Conservation (phyloP, 35 echinoderm and acorn worm species). For the Hemicentrotus pulcherrimus region DNA sequence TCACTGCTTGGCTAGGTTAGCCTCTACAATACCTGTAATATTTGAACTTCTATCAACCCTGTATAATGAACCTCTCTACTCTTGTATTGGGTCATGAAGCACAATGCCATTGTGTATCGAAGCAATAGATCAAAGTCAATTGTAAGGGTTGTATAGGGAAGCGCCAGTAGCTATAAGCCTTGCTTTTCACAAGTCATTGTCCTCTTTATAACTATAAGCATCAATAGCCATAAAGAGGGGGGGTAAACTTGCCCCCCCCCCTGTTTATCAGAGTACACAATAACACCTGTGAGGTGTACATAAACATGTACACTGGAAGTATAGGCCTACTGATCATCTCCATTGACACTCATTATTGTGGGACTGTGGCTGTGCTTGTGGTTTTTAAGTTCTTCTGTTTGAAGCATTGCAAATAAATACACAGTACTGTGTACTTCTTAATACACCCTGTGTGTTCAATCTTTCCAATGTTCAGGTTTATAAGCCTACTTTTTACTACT, state of each 20-base stretch:
- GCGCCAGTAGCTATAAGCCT: background rate
- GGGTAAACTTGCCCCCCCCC: background rate
- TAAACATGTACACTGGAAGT: background rate
- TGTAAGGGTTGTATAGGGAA: background rate
- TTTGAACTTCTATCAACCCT: background rate
- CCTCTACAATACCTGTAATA: background rate
- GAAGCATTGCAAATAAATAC: too few species aligned
- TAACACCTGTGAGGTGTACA: background rate
- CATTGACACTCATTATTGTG: too few species aligned
- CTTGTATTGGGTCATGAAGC: background rate
- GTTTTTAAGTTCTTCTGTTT: too few species aligned
- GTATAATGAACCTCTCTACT: background rate
- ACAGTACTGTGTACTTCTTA: too few species aligned
- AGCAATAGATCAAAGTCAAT: slow-evolving; percentile 2
- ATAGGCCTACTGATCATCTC: background rate
- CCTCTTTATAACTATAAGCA: background rate
- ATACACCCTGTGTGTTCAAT: too few species aligned
- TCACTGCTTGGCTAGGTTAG: background rate
- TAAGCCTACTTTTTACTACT: too few species aligned
- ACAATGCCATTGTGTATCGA: background rate
- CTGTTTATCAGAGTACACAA: background rate
- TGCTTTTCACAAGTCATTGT: background rate
- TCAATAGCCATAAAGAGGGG: background rate
- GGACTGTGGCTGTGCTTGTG: too few species aligned
- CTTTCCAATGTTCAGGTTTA: too few species aligned